These are phyloP conservation scores for Trimorus sp. DNA, from an alignment of 2,888 invertebrate genomes.

Conservation along the genomic window DNA sequence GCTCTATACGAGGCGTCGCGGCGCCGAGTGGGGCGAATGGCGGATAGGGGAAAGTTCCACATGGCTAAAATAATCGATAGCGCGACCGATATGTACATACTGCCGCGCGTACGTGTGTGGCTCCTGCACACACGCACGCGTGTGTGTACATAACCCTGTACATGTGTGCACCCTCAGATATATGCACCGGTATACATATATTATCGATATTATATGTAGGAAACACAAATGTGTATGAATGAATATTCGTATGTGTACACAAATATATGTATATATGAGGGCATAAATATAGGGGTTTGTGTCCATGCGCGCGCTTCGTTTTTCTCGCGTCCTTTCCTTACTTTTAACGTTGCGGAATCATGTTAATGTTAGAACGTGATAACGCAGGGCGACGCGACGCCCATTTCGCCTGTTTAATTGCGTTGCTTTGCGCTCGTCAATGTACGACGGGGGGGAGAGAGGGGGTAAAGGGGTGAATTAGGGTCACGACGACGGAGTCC, in stretches of 20 bases:
- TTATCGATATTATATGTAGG: not conserved
- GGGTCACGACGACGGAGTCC: not conserved
- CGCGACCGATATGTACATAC: conserved; percentile 79
- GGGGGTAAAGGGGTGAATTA: not conserved
- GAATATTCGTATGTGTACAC: not conserved
- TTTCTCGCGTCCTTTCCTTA: conserved; percentile 44
- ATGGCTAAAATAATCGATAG: conserved; percentile 81
- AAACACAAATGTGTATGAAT: not conserved
- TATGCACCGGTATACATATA: not conserved
- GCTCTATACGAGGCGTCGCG: conserved; percentile 79
- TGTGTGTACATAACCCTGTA: not conserved
- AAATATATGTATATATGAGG: not conserved
- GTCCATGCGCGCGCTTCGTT: conserved; percentile 33
- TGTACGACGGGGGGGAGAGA: no score
- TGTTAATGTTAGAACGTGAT: conserved; percentile 19
- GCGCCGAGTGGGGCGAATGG: conserved; percentile 74
- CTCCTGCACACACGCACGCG: conserved; percentile 12
- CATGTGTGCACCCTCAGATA: not conserved
- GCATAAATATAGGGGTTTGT: not conserved
- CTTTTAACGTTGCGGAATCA: conserved; percentile 28
- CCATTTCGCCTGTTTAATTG: conserved; percentile 5
- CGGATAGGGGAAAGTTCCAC: conserved; percentile 79
- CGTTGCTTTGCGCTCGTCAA: not conserved
- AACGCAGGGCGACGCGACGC: not conserved
- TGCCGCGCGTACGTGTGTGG: conserved; percentile 36